Conservation (phyloP, 2,113 vertebrate genomes). For the Heteronetta atricapilla region DNA sequence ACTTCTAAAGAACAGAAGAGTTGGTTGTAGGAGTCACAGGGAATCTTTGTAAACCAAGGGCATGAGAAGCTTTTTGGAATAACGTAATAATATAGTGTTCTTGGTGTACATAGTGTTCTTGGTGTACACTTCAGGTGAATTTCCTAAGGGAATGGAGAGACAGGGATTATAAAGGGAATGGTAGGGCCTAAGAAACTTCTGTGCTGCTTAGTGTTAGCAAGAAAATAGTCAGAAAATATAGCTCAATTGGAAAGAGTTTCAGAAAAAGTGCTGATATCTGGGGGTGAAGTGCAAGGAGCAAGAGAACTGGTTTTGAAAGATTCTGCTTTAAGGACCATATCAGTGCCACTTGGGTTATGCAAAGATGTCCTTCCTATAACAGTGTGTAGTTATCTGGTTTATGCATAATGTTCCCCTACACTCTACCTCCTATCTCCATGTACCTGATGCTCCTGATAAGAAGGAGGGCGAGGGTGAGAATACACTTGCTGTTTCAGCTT, state of each 20-base stretch:
- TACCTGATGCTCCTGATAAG: no score
- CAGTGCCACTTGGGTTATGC: background rate
- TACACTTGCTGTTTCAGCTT: background rate
- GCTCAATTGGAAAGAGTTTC: background rate
- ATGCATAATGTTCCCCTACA: background rate
- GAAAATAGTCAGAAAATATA: background rate
- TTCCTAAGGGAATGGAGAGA: background rate
- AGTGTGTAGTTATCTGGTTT: background rate
- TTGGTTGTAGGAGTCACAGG: background rate
- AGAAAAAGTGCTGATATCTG: background rate
- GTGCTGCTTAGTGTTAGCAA: background rate
- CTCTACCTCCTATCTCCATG: background rate
- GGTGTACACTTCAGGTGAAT: background rate
- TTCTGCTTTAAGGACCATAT: background rate
- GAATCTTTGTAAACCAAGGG: background rate
- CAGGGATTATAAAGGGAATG: no score
- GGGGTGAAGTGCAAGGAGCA: no score
- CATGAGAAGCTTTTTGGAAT: background rate
- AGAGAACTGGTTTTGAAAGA: no score
- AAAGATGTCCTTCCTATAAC: background rate
- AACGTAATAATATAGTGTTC: background rate
- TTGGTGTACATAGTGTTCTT: rapidly evolving
- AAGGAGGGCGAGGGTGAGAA: no score
- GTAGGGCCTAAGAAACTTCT: no score
- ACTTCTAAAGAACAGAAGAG: background rate